Conservation (phyloP, 2,797 vertebrate genomes). For the Epinephelus awoara region DNA sequence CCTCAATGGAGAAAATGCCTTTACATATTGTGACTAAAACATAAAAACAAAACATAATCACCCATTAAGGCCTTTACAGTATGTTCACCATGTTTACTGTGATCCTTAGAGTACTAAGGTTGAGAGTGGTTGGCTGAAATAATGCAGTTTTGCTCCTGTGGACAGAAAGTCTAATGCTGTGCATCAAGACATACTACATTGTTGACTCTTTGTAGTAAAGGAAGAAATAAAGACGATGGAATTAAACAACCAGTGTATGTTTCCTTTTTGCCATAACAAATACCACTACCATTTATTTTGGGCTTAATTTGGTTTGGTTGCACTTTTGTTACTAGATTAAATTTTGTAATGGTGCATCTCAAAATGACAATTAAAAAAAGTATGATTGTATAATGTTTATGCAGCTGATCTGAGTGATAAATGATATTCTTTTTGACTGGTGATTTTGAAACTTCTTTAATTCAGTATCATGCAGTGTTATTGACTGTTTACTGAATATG, state of each 20-base stretch:
- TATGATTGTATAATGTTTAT: neutral
- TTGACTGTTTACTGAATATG: neutral
- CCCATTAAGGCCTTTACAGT: conserved; percentile 44
- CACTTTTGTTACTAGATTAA: neutral
- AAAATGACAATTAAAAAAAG: neutral
- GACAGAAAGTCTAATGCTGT: conserved; percentile 68
- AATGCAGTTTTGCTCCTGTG: conserved; percentile 34
- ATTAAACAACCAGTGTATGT: conserved; percentile 1
- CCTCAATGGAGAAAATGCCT: conserved; percentile 29
- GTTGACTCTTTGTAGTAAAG: conserved; percentile 62
- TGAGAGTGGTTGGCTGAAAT: conserved; percentile 30
- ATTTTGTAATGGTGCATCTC: neutral
- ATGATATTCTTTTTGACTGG: neutral
- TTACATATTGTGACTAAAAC: conserved; percentile 33
- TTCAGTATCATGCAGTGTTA: neutral
- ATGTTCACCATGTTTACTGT: conserved; percentile 52
- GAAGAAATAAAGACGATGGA: conserved; percentile 55
- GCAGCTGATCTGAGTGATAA: neutral
- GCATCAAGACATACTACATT: conserved; percentile 65
- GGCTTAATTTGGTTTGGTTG: neutral
- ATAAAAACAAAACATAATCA: conserved; percentile 31
- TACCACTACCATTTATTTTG: neutral
- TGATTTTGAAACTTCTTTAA: neutral
- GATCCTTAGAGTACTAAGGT: conserved; percentile 25
- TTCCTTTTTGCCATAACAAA: neutral